Conservation (phyloP, 2,113 vertebrate species). For the Cepphus grylle region DNA sequence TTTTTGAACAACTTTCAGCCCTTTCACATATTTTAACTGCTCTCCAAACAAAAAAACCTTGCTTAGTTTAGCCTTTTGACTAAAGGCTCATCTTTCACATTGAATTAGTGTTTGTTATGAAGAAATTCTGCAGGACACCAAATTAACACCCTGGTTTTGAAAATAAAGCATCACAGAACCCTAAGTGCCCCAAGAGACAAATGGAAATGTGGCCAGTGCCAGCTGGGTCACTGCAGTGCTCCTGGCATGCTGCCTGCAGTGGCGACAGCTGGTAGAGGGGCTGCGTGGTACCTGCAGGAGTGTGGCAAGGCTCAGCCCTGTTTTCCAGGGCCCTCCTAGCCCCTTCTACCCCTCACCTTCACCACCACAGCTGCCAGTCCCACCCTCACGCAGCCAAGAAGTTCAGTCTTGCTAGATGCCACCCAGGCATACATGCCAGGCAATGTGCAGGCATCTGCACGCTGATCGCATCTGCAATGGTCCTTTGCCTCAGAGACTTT, state of each 20-base stretch:
- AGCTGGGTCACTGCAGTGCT: not conserved
- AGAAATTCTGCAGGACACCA: not conserved
- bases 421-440: not conserved
- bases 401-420: not conserved
- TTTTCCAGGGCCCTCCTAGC: not conserved
- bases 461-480: not conserved
- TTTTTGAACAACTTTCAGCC: not conserved
- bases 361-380: not conserved
- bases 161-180: not conserved
- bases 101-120: conserved; percentile 56
- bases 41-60: not conserved
- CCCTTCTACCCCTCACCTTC: not conserved
- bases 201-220: not conserved
- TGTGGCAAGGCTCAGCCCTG: not conserved
- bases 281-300: not conserved
- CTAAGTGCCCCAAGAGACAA: not conserved
- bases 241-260: not conserved
- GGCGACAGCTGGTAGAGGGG: not conserved
- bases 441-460: not conserved
- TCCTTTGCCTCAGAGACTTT: not conserved
- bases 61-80: not conserved
- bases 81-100: not conserved
- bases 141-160: not conserved
- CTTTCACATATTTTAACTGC: not conserved
- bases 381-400: not conserved